phyloP scores from a whole-genome alignment of 2,888 invertebrate species.

The Megaustenia siamemsis region DNA sequence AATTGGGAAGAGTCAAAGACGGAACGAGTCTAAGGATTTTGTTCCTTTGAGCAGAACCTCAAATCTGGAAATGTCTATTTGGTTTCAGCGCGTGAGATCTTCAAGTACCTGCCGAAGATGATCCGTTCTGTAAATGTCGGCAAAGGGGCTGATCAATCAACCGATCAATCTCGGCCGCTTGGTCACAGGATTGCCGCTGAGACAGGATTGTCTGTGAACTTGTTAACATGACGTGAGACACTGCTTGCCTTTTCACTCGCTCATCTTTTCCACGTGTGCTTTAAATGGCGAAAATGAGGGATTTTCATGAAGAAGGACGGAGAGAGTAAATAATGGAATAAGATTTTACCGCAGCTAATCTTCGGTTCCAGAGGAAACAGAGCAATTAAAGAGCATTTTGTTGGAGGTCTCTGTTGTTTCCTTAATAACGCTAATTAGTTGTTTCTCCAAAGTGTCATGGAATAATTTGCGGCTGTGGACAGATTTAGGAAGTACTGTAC shows the following conservation, averaged over 20 bases:
- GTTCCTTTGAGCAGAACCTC: constrained; percentile 34
- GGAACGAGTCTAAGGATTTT: constrained; percentile 14
- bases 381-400: not conserved
- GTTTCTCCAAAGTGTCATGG: not conserved
- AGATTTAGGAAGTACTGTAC: not conserved
- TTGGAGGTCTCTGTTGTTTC: constrained; percentile 1
- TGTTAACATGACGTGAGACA: constrained; percentile 42
- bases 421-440: constrained; percentile 12
- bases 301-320: constrained; percentile 6
- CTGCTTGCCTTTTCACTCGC: constrained; percentile 13
- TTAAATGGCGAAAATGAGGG: constrained; percentile 30
- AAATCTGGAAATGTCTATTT: constrained; percentile 45
- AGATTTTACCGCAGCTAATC: constrained; percentile 12
- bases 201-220: constrained; percentile 29
- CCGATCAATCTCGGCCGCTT: constrained; percentile 35
- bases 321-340: not conserved
- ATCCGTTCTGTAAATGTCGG: constrained; percentile 42
- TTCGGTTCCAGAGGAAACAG: not conserved
- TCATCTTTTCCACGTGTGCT: constrained; percentile 18
- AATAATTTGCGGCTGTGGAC: not conserved
- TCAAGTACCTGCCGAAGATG: constrained; percentile 22
- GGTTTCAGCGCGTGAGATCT: constrained; percentile 30
- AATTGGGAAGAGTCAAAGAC: constrained; percentile 27
- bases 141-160: constrained; percentile 31
- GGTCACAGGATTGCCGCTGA: constrained; percentile 39